Percentiles rank a stretch among this genome's conserved stretches.
Conservation (phyloP, 2,113 vertebrate species). For the Tringa solitaria region DNA sequence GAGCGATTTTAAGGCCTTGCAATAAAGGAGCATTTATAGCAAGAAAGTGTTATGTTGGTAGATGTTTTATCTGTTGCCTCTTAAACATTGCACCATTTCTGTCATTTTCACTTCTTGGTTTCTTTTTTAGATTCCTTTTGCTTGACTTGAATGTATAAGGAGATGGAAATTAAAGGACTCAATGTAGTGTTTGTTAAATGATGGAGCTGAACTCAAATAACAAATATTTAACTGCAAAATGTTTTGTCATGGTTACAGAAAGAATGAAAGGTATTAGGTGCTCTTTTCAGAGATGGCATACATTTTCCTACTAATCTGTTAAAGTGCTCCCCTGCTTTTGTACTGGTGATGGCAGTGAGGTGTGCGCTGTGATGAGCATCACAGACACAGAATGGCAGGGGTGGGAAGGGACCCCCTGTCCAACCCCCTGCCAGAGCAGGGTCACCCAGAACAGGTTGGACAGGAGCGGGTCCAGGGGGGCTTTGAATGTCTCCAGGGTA, state of each 20-base stretch:
- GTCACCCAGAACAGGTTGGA: too few relatives aligned
- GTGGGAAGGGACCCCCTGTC: too few relatives aligned
- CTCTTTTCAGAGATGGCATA: background rate
- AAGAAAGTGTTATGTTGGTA: background rate
- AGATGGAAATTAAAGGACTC: background rate
- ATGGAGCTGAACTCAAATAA: background rate
- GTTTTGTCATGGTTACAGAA: background rate
- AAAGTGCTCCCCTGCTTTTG: background rate
- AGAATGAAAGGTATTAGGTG: background rate
- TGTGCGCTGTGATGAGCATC: accelerated
- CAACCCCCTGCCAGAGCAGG: too few relatives aligned
- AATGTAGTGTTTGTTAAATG: background rate
- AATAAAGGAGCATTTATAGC: background rate
- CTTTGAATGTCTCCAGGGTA: too few relatives aligned
- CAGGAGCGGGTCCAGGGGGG: too few relatives aligned
- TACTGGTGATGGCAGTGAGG: background rate
- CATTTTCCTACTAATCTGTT: background rate
- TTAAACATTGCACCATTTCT: background rate
- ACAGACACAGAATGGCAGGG: too few relatives aligned
- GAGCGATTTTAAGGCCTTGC: background rate
- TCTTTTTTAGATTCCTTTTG: background rate
- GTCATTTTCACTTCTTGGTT: background rate
- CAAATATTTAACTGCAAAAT: background rate
- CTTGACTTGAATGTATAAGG: background rate
- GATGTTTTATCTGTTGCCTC: background rate